Base-by-base conservation (phyloP, 1,140 invertebrate species). In the Medauroidea extradentata region DNA sequence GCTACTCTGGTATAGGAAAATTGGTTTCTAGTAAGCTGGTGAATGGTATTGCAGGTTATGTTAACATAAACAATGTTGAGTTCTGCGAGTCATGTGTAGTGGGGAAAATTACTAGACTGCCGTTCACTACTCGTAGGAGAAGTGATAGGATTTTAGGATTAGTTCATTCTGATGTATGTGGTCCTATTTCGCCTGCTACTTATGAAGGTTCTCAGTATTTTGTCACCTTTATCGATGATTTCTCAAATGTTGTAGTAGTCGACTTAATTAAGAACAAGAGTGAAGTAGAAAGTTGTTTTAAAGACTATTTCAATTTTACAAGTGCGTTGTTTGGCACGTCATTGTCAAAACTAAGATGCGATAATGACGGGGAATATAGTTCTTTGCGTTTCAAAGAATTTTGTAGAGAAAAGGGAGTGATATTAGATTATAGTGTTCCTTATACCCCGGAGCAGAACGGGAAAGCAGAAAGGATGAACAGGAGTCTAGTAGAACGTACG, bases 141-240 rank as follows among this genome's bases (percentile, higher is more conserved):
- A 62, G 42, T 46, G 62, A 29, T 60, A 61, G 54, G 18, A 38
- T 61, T 9, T 53, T 68, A 53, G 64, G 73, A 57, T 44, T 72
- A 49, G 63, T 75, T 48, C 69, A 72, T 52, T 67, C 62, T 34
- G 72, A 74, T 63, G 65, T 73, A 0, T 74, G 68, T 66, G 71
- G 69, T 42, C 70, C 68, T 23, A 71, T 75, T 23, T 63, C 57
- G 46, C 68, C 67, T 53, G 16, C 41, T 23, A 66, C 69, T 7
- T 56, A 41, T 27, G 64, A 73, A 49, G 64, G 66, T 24, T 50
- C 64, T 23, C 68, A 62, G 24, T 76, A 75, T 62, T 72, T 74
- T 65, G 59, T 73, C 18, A 68, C 68, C 19, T 72, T 73, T 41
- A 68, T 69, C 39, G 74, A 76, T 63, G 70, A 76, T 63, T 76